Conservation (phyloP, 1,140 invertebrate species). For the Zeugodacus cucurbitae region DNA sequence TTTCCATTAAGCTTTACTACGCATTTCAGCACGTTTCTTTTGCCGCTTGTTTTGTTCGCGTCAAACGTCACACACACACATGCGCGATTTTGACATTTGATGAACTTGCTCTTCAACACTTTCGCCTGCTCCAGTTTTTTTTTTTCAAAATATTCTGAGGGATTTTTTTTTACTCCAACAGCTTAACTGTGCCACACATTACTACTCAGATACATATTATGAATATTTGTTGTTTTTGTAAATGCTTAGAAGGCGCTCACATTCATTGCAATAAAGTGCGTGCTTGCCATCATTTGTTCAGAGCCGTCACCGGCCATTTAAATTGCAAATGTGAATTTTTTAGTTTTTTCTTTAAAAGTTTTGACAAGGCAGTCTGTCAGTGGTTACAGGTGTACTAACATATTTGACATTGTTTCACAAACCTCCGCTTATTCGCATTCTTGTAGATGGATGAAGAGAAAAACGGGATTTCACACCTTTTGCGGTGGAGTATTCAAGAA, state of each 20-base stretch:
- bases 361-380: background rate
- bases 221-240: background rate
- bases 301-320: background rate
- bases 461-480: too few relatives aligned
- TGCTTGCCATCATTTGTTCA: background rate
- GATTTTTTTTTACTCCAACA: background rate
- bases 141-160: background rate
- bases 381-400: background rate
- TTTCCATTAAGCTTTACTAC: background rate
- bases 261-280: background rate
- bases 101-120: constrained; percentile 19
- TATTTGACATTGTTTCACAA: background rate
- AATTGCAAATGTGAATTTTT: background rate
- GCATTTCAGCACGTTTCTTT: background rate
- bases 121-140: background rate
- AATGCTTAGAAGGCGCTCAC: background rate
- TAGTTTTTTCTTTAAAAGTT: background rate
- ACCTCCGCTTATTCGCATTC: too few relatives aligned
- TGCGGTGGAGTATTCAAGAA: too few relatives aligned
- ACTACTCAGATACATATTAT: background rate
- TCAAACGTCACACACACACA: background rate
- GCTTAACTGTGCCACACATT: background rate
- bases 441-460: too few relatives aligned
- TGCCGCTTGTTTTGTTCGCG: background rate
- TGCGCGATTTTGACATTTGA: background rate